phyloP scores from a whole-genome alignment of 2,888 invertebrate species.

The Hemicrepidius hirtus region DNA sequence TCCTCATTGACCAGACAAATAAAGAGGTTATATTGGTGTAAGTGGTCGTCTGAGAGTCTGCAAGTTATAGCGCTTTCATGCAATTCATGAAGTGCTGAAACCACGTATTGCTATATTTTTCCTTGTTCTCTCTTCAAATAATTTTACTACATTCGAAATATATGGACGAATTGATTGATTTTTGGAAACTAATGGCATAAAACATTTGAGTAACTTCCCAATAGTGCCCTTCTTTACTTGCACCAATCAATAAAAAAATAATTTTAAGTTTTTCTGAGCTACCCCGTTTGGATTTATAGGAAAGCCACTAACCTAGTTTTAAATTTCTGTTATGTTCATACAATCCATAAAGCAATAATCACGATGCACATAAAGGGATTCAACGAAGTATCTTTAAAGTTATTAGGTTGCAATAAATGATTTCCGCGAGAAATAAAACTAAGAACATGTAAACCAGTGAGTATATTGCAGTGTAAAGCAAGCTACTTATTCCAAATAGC shows the following conservation, averaged over 20 bases:
- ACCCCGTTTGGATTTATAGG: no score
- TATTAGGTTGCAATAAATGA: neutral
- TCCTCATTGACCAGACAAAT: slow-evolving; percentile 17
- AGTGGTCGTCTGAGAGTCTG: slow-evolving; percentile 21
- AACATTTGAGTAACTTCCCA: no score
- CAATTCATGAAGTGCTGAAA: slow-evolving; percentile 13
- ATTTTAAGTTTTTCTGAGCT: no score
- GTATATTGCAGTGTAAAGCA: slow-evolving; percentile 3
- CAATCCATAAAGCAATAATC: neutral
- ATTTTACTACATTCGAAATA: neutral
- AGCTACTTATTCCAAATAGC: neutral
- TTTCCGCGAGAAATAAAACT: neutral
- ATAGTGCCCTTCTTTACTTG: no score
- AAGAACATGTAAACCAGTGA: neutral
- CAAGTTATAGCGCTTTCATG: slow-evolving; percentile 16
- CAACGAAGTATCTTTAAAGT: neutral
- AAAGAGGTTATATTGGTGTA: slow-evolving; percentile 25
- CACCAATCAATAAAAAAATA: no score
- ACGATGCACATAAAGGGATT: neutral
- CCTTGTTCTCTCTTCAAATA: neutral
- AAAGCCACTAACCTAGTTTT: no score
- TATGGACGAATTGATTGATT: neutral
- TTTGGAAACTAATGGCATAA: no score
- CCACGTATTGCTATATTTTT: neutral
- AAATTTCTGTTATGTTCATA: neutral